Evolutionary conservation across 1,140 invertebrate genomes (phyloP).

Genomic region (Drosophila sp.): DNA sequence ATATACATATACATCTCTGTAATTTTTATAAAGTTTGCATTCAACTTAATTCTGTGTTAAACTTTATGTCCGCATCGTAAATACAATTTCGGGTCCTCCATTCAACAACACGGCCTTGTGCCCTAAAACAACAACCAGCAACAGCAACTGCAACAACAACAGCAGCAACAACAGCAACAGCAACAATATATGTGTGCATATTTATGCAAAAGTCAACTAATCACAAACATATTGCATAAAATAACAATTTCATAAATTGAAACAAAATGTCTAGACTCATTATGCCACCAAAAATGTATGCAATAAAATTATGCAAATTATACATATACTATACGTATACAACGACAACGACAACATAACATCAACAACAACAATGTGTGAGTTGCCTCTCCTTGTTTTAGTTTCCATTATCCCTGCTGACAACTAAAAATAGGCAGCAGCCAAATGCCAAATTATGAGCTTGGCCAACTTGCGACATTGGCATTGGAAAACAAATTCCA

Average conservation of each 20-base stretch:
- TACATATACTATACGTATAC: too few species aligned
- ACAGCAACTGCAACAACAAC: neutral
- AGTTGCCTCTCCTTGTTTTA: conserved; percentile 4
- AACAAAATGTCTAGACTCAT: conserved; percentile 77
- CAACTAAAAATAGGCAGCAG: neutral
- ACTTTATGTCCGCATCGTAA: conserved; percentile 19
- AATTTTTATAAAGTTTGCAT: conserved; percentile 59
- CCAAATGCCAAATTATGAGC: conserved; percentile 21
- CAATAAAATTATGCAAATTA: conserved; percentile 77
- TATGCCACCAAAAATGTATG: conserved; percentile 58
- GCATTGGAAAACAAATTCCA: conserved; percentile 26
- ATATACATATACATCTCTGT: conserved; percentile 9
- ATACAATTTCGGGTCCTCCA: conserved; percentile 1
- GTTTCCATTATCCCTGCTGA: conserved; percentile 6
- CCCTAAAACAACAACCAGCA: neutral
- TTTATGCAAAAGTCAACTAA: conserved; percentile 68
- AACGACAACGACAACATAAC: conserved; percentile 20
- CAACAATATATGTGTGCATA: conserved; percentile 26
- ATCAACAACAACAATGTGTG: conserved; percentile 30
- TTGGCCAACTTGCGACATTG: conserved; percentile 6
- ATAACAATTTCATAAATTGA: conserved; percentile 70
- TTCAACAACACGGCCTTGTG: neutral
- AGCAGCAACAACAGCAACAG: neutral
- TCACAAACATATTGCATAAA: conserved; percentile 76
- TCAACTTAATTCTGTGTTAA: conserved; percentile 37